Evolutionary conservation across 2,797 vertebrate species (phyloP), one percentile per base, ranked within the genome.

Genomic region (Thalassophryne amazonica): DNA sequence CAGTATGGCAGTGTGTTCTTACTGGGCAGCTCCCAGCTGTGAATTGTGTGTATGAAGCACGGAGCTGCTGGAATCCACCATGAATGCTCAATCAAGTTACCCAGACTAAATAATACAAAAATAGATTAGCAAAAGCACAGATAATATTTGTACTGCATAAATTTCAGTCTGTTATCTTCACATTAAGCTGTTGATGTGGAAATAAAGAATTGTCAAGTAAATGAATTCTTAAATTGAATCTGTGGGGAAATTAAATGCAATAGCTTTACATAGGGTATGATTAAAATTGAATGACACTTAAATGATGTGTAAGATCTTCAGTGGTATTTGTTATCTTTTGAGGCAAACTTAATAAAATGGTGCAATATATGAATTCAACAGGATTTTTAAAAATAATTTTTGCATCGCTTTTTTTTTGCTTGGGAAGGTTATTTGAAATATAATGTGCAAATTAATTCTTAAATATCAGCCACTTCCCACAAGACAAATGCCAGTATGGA

Each of bases 71-170:
- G 29, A 52, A 33, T 28, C 4, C 23, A 40, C 39, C 38, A 1
- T 52, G 59, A 39, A 54, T 16, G 33, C 51, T 59, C 67, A 65
- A 55, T 78, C 53, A 62, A 42, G 49, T 36, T 18, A 9, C 27
- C 15, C 39, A 2, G 23, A 50, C 55, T 62, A 57, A 70, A 69
- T 66, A 21, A 67, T 60, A 54, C 10, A 42, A 54, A 41, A 17
- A 21, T 12, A 67, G 62, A 78, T 83, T 66, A 79, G 38, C 25
- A 49, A 32, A 50, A 52, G 50, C 33, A 49, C 49, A 75, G 64
- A 63, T 48, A 53, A 43, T 51, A 43, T 74, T 80, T 78, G 53
- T 36, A 4, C 43, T 45, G 54, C 58, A 64, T 73, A 52, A 22
- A 64, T 79, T 60, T 68, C 21, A 61, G 79, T 71, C 49, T 51